Percentiles rank a stretch among this genome's conserved stretches.
Conservation (phyloP, 2,888 invertebrate species). For the Clanis bilineata region DNA sequence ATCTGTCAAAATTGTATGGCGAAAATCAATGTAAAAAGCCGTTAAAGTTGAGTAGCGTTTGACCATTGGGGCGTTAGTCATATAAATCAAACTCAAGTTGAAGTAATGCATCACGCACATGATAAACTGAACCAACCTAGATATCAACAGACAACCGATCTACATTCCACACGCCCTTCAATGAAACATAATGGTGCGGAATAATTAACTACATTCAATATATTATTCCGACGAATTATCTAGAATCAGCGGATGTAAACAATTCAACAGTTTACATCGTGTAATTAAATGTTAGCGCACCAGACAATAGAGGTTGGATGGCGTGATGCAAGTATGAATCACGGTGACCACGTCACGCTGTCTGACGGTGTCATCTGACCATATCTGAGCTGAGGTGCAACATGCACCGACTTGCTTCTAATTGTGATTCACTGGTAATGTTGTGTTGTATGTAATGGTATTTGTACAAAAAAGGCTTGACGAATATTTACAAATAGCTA, state of each 20-base stretch:
- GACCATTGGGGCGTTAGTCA: no score
- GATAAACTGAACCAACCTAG: background rate
- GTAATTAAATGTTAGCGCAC: background rate
- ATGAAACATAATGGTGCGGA: background rate
- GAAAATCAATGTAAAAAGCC: no score
- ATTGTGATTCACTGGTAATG: background rate
- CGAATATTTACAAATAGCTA: no score
- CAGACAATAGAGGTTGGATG: background rate
- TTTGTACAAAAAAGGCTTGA: background rate
- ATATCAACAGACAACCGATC: no score
- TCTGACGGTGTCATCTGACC: background rate
- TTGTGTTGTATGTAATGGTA: background rate
- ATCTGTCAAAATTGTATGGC: no score
- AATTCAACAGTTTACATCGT: background rate
- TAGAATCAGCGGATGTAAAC: constrained; percentile 1
- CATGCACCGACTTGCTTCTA: background rate
- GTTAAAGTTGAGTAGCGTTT: no score
- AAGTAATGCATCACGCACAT: background rate
- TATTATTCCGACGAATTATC: background rate
- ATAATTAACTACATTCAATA: background rate
- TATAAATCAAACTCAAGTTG: background rate
- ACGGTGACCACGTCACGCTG: background rate
- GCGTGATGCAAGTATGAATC: constrained; percentile 11
- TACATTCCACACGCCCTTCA: background rate
- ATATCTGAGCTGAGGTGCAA: background rate